A percentile compares a stretch with the other conserved stretches of the same genome.
Evolutionary conservation across 2,113 vertebrate species (phyloP).

Genomic region (Dendropsophus ebraccatus): DNA sequence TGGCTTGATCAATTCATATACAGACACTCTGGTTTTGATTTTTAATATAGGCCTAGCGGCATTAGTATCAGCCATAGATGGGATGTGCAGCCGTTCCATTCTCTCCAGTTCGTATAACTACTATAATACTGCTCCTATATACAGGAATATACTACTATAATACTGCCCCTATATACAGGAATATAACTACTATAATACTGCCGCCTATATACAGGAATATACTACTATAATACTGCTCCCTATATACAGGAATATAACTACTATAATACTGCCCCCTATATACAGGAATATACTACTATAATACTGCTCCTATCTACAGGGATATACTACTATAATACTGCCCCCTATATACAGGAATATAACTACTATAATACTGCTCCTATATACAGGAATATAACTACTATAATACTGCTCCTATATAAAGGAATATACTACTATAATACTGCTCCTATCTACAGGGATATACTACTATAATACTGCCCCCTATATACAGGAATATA

Average conservation of each 20-base stretch:
- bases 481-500: background rate
- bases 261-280: background rate
- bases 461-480: conserved; percentile 10
- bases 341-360: background rate
- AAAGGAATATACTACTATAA: conserved; percentile 15
- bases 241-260: conserved; percentile 8
- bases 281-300: conserved; percentile 4
- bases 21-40: too few relatives aligned
- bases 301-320: background rate
- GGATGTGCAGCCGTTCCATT: too few relatives aligned
- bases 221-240: background rate
- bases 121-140: background rate
- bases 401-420: background rate
- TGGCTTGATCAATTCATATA: too few relatives aligned
- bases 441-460: background rate
- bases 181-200: conserved; percentile 11
- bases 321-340: conserved; percentile 14
- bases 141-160: conserved; percentile 11
- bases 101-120: too few relatives aligned
- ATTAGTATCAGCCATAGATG: too few relatives aligned
- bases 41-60: too few relatives aligned
- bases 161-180: background rate
- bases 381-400: conserved; percentile 11
- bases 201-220: background rate
- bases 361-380: background rate